Percentiles rank a stretch among this genome's conserved stretches.
Evolutionary conservation across 2,888 invertebrate genomes (phyloP).

Genomic region (Melieria picta): DNA sequence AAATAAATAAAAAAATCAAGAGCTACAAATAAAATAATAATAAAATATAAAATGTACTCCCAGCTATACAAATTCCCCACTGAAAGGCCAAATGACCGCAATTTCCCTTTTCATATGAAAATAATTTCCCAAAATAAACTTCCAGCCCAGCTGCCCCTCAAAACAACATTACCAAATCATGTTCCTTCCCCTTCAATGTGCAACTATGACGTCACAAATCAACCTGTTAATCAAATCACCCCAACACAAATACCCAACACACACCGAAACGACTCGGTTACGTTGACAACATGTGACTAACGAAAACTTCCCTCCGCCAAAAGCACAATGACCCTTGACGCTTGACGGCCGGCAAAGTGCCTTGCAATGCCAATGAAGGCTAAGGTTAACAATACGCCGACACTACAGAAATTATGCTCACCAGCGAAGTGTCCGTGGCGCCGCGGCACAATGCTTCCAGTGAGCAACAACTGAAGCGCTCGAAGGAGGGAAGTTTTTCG

Average conservation of each 20-base stretch:
- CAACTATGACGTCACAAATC: constrained; percentile 49
- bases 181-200: constrained; percentile 34
- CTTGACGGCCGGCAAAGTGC: constrained; percentile 47
- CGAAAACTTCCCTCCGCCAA: constrained; percentile 14
- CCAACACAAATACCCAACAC: constrained; percentile 25
- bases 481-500: no score
- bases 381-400: constrained; percentile 51
- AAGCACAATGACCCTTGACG: constrained; percentile 40
- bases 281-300: constrained; percentile 30
- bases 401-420: background rate
- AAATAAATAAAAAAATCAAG: constrained; percentile 3
- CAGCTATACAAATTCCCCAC: background rate
- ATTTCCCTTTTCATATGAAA: background rate
- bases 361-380: constrained; percentile 48
- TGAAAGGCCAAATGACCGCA: background rate
- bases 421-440: background rate
- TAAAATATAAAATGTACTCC: background rate
- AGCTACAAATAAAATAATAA: background rate
- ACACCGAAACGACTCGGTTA: constrained; percentile 13
- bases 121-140: constrained; percentile 32
- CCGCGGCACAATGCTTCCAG: no score
- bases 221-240: constrained; percentile 48
- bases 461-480: no score
- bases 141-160: constrained; percentile 8
- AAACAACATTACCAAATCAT: constrained; percentile 1